Evolutionary conservation across 1,140 invertebrate species (phyloP), one percentile per base, ranked within the genome.

Genomic region (Chionoecetes opilio): DNA sequence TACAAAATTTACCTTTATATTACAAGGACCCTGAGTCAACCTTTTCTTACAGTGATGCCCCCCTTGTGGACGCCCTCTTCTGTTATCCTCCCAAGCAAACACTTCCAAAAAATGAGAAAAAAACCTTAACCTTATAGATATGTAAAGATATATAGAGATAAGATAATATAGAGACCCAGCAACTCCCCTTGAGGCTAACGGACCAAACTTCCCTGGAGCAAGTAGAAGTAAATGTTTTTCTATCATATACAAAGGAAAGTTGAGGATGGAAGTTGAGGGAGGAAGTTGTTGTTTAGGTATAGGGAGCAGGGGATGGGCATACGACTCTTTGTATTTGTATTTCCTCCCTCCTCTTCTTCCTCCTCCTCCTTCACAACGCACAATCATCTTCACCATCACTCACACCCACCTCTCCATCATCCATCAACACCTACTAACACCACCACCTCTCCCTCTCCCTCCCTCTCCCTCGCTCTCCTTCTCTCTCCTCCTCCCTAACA

Each of bases 371-470:
- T n/a, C 26, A n/a, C 11, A 8, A n/a, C 21, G 63, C 63, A 75
- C 63, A 75, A 75, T 75, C 63, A 75, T 75, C 63, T 8, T n/a
- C 63, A 75, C 63, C 63, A 75, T 75, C 63, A 75, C 63, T 75
- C 63, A 75, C 63, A 75, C 63, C 63, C 63, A 75, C 21, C 63
- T 1, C 63, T 21, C 6, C 63, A n/a, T 26, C 63, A 75, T 75
- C 63, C 63, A 75, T 75, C 63, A 75, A n/a, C 63, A 75, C 63
- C 63, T n/a, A 75, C 63, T 75, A 26, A 75, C 63, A 11, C 53
- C 63, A 11, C 63, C 63, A 21, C 9, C 21, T 5, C 26, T 26
- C 6, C 63, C 21, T n/a, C 46, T 9, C 46, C 46, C 8, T 9
- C 46, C 9, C n/a, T n/a, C n/a, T n/a, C n/a, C 46, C 46, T 53